Evolutionary conservation across 2,113 vertebrate species (phyloP).

Genomic region (Grammomys dolichurus): DNA sequence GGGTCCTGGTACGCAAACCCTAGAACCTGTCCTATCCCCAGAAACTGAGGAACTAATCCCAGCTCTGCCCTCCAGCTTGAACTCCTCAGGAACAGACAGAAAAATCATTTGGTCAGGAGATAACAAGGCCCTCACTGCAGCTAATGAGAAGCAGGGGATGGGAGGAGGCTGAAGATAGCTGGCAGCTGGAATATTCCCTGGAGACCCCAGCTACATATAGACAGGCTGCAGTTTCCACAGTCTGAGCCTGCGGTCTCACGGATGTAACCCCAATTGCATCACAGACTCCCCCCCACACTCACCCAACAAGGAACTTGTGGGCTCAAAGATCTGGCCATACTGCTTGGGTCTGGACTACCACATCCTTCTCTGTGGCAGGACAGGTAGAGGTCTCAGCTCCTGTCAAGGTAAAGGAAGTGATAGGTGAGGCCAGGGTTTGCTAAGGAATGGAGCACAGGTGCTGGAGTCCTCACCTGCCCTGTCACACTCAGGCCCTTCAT

Average conservation of each 20-base stretch:
- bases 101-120: constrained; percentile 59
- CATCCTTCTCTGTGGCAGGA: background rate
- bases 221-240: background rate
- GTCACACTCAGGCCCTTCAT: background rate
- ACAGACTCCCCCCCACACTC: background rate
- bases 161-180: background rate
- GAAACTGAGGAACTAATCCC: background rate
- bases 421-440: background rate
- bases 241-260: background rate
- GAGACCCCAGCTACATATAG: background rate
- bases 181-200: constrained; percentile 50
- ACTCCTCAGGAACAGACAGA: background rate
- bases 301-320: background rate
- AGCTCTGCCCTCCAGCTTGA: background rate
- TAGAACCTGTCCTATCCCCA: background rate
- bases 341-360: background rate
- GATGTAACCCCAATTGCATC: background rate
- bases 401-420: background rate
- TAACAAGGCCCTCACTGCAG: constrained; percentile 63
- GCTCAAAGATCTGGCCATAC: background rate
- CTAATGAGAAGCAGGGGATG: constrained; percentile 68
- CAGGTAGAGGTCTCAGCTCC: background rate
- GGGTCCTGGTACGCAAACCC: constrained; percentile 46
- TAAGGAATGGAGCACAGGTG: background rate
- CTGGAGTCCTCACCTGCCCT: background rate